phyloP scores from a whole-genome alignment of 2,113 vertebrate genomes.

The Bubo bubo region DNA sequence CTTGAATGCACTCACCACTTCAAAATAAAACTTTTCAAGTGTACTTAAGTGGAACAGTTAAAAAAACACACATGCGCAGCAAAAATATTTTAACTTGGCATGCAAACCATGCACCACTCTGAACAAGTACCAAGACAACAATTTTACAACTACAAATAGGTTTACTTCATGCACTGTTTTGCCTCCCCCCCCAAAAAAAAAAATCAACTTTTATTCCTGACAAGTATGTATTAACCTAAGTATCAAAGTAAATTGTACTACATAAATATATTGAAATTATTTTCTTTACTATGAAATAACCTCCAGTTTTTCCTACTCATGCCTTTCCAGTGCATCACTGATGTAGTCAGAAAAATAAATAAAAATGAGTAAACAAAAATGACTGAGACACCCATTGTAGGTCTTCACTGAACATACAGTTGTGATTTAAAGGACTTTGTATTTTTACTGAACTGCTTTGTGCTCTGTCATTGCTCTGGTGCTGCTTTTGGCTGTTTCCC shows the following conservation, averaged over 20 bases:
- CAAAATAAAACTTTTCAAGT: not conserved
- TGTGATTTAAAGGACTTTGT: not conserved
- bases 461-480: not conserved
- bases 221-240: not conserved
- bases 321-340: not conserved
- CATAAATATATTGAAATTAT: not conserved
- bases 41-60: not conserved
- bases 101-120: not conserved
- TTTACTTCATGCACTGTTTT: not conserved
- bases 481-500: not conserved
- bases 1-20: not conserved
- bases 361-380: not conserved
- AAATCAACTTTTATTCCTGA: not conserved
- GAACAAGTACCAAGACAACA: not conserved
- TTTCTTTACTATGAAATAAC: not conserved
- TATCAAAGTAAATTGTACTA: not conserved
- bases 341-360: not conserved
- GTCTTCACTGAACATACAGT: not conserved
- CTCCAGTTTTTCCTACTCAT: not conserved
- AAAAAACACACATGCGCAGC: not conserved
- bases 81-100: not conserved
- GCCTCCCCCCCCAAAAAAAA: not conserved
- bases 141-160: not conserved
- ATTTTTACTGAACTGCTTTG: not conserved
- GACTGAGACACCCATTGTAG: not conserved